Evolutionary conservation across 1,140 invertebrate species (phyloP), one percentile per base, ranked within the genome.

Genomic region (Drosophila fuyamai): DNA sequence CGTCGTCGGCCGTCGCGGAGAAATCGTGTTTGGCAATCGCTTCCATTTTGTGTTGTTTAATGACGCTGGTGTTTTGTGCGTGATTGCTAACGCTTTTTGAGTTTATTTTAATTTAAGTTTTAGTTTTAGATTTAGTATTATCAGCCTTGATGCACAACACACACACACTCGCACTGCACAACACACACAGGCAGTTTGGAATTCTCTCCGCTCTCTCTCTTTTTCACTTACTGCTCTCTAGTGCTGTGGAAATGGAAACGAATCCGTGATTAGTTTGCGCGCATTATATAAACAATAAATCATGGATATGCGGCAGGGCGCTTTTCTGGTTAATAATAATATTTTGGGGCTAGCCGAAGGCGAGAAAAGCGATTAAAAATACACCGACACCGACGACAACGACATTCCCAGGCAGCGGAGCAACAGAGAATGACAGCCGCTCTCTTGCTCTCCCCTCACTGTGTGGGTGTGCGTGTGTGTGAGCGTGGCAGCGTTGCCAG

Each of bases 11-110:
- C 75, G 98, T 99, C 67, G 98, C 98, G 92, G 96, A 97, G 94
- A 99, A 99, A 94, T 99, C 98, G 94, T 99, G 98, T 95, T 99
- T 99, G 79, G 98, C 98, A 94, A 97, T 95, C 91, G 98, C 99
- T 95, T 99, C 98, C 99, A 99, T 99, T 86, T 66, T 74, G 51
- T 78, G 76, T 54, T 65, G 51, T 29, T 57, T 41, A 29, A 38
- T 35, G 51, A 36, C 50, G 38, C 47, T n/a, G 13, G 13, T 51
- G 27, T 27, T 23, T 43, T 68, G 38, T 75, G 48, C 70, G 68
- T 54, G 41, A 55, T 57, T 71, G 46, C 9, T 27, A 67, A 36
- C 65, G 61, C 61, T 50, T 29, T 57, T 40, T 56, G 16, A 43
- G 44, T 54, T 72, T 61, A 36, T 47, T 60, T 59, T 53, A 60